Evolutionary conservation across 2,797 vertebrate species (phyloP), one percentile per base, ranked within the genome.

Genomic region (Malacoctenus gilli): DNA sequence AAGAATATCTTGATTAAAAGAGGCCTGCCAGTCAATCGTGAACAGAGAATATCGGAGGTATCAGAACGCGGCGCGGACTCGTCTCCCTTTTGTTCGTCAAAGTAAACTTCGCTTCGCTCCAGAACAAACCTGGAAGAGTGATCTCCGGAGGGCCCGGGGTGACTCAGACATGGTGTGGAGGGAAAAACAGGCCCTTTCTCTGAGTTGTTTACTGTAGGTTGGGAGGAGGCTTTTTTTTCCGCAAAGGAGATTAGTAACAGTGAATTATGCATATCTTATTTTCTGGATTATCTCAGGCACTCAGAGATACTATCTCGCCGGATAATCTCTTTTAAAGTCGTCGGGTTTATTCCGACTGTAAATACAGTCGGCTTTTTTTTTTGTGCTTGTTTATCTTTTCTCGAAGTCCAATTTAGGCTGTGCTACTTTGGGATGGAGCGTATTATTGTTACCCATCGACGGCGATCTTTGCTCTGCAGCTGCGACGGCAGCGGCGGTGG

Each of bases 211-310:
- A 87, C 87, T 85, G 75, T 85, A 79, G 80, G 82, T 77, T 82
- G 76, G 60, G 80, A 89, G 86, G 80, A 67, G 79, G 82, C 76
- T 86, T 87, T n/a, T n/a, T n/a, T n/a, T n/a, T 77, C 79, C 64
- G 68, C 69, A 82, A 90, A 90, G 86, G 72, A 92, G 90, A 91
- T 93, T 91, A 91, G 91, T 88, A 83, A 91, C 87, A 88, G 87
- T 73, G 75, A 92, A 90, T 93, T 92, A 92, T 92, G 89, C 89
- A 92, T 88, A 90, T 91, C 79, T 89, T 87, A 86, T 91, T 87
- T 85, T 80, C 84, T 85, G 90, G 89, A 92, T 92, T 90, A 92
- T 91, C 79, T 83, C 42, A 50, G 69, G 68, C 81, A 85, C 75
- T 74, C 72, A 75, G 74, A 87, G 89, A 92, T 91, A 65, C 70